Conservation (phyloP, 2,797 vertebrate genomes). For the Catamblyrhynchus diadema region DNA sequence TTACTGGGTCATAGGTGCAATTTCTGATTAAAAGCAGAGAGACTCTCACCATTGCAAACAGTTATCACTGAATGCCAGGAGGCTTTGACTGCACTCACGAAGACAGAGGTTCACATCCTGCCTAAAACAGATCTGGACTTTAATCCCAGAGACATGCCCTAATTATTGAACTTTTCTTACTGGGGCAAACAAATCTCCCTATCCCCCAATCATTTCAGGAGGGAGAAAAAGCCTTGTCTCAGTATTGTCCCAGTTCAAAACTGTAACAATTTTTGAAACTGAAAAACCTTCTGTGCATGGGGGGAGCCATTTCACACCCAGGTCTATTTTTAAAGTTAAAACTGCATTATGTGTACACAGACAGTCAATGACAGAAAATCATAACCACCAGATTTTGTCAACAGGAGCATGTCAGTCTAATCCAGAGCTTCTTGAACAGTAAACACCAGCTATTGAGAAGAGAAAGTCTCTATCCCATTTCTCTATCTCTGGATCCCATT, state of each 20-base stretch:
- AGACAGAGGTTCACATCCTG: background rate
- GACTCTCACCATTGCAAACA: background rate
- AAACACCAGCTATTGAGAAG: background rate
- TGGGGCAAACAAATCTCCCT: background rate
- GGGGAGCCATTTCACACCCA: background rate
- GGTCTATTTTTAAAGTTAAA: background rate
- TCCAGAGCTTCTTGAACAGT: background rate
- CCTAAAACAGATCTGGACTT: background rate
- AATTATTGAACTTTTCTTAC: background rate
- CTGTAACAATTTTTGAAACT: conserved; percentile 16
- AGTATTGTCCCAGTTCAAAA: background rate
- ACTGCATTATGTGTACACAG: background rate
- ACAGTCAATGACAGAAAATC: background rate
- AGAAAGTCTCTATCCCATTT: background rate
- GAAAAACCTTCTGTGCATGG: background rate
- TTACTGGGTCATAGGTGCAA: background rate
- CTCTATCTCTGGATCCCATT: background rate
- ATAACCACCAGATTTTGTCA: background rate
- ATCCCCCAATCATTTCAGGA: background rate
- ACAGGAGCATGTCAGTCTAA: background rate
- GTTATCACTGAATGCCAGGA: background rate
- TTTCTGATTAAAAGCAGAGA: conserved; percentile 18
- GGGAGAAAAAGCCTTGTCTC: background rate
- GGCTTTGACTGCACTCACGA: background rate
- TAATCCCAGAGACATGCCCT: background rate